phyloP scores from a whole-genome alignment of 2,888 invertebrate genomes.

The Belgica antarctica region DNA sequence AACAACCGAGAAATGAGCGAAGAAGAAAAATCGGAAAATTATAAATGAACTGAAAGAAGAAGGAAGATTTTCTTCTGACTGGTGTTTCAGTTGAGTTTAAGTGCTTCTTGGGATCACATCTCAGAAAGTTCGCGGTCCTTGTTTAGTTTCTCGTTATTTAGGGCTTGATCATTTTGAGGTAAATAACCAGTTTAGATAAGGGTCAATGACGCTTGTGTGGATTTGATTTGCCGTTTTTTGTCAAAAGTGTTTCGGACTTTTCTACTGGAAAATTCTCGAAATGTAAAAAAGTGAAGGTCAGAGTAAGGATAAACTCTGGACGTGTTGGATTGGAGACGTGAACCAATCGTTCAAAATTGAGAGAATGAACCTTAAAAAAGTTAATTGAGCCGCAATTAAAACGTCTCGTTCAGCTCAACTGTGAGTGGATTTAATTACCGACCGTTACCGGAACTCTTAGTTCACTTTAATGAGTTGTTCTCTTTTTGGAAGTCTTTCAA shows the following conservation, averaged over 20 bases:
- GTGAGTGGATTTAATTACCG: too few relatives aligned
- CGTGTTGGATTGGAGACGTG: background rate
- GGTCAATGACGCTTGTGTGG: background rate
- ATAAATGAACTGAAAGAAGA: background rate
- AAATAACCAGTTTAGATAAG: background rate
- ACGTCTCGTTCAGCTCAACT: too few relatives aligned
- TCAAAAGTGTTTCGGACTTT: background rate
- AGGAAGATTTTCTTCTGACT: background rate
- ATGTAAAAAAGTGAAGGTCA: background rate
- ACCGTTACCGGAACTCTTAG: too few relatives aligned
- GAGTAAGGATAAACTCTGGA: background rate
- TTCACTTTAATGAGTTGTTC: too few relatives aligned
- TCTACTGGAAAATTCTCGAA: background rate
- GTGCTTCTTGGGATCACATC: constrained; percentile 36
- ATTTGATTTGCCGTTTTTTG: background rate
- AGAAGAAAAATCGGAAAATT: constrained; percentile 25
- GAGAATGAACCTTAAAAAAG: too few relatives aligned
- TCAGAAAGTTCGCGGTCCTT: constrained; percentile 33
- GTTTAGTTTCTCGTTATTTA: background rate
- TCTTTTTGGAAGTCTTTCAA: background rate
- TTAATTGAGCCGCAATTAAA: too few relatives aligned
- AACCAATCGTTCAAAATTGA: too few relatives aligned
- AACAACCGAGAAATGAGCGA: constrained; percentile 5
- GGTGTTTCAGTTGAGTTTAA: constrained; percentile 41
- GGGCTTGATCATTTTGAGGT: too few relatives aligned